Percentiles rank a stretch among this genome's conserved stretches.
Conservation (phyloP, 2,113 vertebrate genomes). For the Dascyllus trimaculatus region DNA sequence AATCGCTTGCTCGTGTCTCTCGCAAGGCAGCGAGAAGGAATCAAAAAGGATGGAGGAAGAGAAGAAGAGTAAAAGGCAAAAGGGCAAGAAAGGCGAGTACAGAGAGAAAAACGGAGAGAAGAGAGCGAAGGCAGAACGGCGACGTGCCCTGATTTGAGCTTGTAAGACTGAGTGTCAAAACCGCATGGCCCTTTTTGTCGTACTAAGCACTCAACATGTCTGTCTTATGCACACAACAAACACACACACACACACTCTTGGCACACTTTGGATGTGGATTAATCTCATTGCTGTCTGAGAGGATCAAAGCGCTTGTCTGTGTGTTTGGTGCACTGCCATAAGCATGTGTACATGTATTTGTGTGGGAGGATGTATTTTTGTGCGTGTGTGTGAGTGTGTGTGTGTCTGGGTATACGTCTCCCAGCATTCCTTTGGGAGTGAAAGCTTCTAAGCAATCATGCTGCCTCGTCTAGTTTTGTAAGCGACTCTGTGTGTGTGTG, state of each 20-base stretch:
- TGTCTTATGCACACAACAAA: slow-evolving; percentile 29
- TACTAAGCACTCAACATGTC: slow-evolving; percentile 65
- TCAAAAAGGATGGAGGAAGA: slow-evolving; percentile 32
- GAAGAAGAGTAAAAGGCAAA: slow-evolving; percentile 32
- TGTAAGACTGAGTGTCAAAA: slow-evolving; percentile 67
- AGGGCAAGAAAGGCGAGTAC: slow-evolving; percentile 35
- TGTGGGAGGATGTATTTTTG: slow-evolving; percentile 58
- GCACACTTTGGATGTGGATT: slow-evolving; percentile 66
- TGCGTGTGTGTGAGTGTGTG: not conserved
- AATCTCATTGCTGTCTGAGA: slow-evolving; percentile 71
- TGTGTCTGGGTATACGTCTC: slow-evolving; percentile 29
- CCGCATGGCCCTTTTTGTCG: slow-evolving; percentile 59
- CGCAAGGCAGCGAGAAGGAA: not conserved
- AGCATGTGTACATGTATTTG: slow-evolving; percentile 57
- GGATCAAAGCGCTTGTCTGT: slow-evolving; percentile 69
- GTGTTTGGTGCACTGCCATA: slow-evolving; percentile 52
- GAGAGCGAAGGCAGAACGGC: slow-evolving; percentile 23
- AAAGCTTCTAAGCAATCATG: slow-evolving; percentile 60
- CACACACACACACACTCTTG: slow-evolving; percentile 19
- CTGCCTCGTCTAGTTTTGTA: slow-evolving; percentile 56
- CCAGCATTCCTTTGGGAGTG: slow-evolving; percentile 40
- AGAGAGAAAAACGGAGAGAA: slow-evolving; percentile 17
- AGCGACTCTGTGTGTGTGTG: slow-evolving; percentile 14
- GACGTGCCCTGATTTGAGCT: slow-evolving; percentile 52
- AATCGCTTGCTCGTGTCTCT: slow-evolving; percentile 26